Percentiles rank a stretch among this genome's conserved stretches.
phyloP scores from a whole-genome alignment of 2,888 invertebrate species.

The Erebia palarica region DNA sequence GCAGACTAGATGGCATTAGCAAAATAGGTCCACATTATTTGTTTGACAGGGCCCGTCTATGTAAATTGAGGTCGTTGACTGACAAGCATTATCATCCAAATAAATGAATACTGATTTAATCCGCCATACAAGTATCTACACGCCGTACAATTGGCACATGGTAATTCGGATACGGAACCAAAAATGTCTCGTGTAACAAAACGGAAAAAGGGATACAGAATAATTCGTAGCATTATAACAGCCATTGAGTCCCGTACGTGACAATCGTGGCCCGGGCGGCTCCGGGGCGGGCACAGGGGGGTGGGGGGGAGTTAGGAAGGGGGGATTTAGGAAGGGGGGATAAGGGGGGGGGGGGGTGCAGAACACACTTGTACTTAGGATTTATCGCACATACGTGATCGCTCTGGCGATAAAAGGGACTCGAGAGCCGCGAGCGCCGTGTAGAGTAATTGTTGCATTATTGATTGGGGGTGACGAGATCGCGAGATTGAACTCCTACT shows the following conservation, averaged over 20 bases:
- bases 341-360: constrained; percentile 34
- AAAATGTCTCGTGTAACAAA: constrained; percentile 33
- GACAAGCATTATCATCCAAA: too few relatives aligned
- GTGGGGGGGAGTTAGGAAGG: not conserved
- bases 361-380: constrained; percentile 47
- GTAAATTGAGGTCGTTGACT: too few relatives aligned
- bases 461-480: constrained; percentile 43
- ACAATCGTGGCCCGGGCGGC: constrained; percentile 41
- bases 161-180: constrained; percentile 1
- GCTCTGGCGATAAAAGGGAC: constrained; percentile 47
- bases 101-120: not conserved
- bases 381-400: constrained; percentile 58
- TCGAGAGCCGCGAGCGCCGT: constrained; percentile 30
- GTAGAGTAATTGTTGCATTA: constrained; percentile 46
- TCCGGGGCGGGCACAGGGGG: constrained; percentile 5
- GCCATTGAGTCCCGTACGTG: constrained; percentile 55
- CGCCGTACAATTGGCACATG: not conserved
- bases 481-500: not conserved
- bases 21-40: too few relatives aligned
- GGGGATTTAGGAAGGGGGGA: not conserved
- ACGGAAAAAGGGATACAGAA: constrained; percentile 52
- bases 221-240: constrained; percentile 60
- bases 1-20: too few relatives aligned
- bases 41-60: too few relatives aligned
- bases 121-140: not conserved